These are phyloP conservation scores for Yoshiicerus persimilis DNA, from an alignment of 1,140 invertebrate genomes.

Conservation along the genomic window DNA sequence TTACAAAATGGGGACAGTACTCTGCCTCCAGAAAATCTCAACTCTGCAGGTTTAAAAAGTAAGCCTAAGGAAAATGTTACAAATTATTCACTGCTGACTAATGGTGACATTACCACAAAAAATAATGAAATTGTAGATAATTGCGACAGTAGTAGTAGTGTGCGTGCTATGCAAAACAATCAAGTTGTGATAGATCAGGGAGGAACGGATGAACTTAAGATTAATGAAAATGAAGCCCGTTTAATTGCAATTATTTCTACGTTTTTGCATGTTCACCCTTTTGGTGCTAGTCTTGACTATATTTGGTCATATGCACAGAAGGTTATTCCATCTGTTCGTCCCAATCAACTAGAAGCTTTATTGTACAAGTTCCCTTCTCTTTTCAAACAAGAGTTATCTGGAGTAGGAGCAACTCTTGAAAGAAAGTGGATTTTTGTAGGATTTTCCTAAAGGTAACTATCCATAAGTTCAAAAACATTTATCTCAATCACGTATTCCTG, in stretches of 20 bases:
- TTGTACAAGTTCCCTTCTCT: slow-evolving; percentile 73
- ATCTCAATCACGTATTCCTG: no score
- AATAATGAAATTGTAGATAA: neutral
- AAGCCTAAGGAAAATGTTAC: neutral
- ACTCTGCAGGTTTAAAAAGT: neutral
- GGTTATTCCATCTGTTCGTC: slow-evolving; percentile 66
- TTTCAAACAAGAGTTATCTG: slow-evolving; percentile 72
- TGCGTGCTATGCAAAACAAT: slow-evolving; percentile 22
- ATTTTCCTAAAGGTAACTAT: slow-evolving; percentile 54
- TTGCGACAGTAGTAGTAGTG: slow-evolving; percentile 40
- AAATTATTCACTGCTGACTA: neutral
- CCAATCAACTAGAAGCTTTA: slow-evolving; percentile 72
- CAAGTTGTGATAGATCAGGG: slow-evolving; percentile 49
- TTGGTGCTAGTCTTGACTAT: slow-evolving; percentile 80
- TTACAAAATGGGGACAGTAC: neutral
- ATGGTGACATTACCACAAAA: neutral
- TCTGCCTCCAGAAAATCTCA: neutral
- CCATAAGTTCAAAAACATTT: neutral
- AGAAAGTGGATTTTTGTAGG: slow-evolving; percentile 75
- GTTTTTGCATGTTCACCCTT: slow-evolving; percentile 84
- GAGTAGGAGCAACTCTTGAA: slow-evolving; percentile 75
- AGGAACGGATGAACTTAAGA: slow-evolving; percentile 28
- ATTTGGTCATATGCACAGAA: slow-evolving; percentile 81
- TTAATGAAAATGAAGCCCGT: slow-evolving; percentile 56
- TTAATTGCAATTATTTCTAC: slow-evolving; percentile 68